These are phyloP conservation scores for Spea multiplicata DNA, from an alignment of 2,113 vertebrate species.

Conservation along the genomic window DNA sequence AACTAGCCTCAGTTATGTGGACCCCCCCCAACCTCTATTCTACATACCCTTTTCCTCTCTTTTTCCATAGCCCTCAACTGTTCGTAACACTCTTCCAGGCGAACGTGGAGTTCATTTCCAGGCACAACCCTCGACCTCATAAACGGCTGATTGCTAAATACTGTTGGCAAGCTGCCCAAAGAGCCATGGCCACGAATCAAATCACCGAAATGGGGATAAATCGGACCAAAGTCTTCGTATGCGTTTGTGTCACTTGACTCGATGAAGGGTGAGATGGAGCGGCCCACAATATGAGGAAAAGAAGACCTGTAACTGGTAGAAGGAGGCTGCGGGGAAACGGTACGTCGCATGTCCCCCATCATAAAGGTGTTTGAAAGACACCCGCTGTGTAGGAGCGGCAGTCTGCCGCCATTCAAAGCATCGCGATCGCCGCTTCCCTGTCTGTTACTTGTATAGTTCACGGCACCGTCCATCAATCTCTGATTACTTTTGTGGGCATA, in stretches of 20 bases:
- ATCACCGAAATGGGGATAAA: slow-evolving; percentile 62
- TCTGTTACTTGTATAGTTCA: slow-evolving; percentile 58
- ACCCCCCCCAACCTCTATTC: background rate
- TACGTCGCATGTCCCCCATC: slow-evolving; percentile 62
- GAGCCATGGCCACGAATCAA: slow-evolving; percentile 59
- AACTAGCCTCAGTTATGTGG: background rate
- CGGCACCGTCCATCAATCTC: slow-evolving; percentile 60
- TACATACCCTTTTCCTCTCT: slow-evolving; percentile 76
- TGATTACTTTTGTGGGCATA: slow-evolving; percentile 60
- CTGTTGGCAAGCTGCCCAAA: slow-evolving; percentile 60
- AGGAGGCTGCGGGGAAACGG: slow-evolving; percentile 57
- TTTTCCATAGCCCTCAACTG: slow-evolving; percentile 76
- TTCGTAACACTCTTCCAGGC: slow-evolving; percentile 73
- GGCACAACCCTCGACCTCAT: slow-evolving; percentile 61
- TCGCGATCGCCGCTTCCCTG: slow-evolving; percentile 56
- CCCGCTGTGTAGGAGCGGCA: slow-evolving; percentile 50
- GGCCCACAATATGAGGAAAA: slow-evolving; percentile 52
- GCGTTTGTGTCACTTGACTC: slow-evolving; percentile 62
- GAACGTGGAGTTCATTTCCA: slow-evolving; percentile 67
- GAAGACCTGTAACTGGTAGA: slow-evolving; percentile 57
- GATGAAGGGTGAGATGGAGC: slow-evolving; percentile 59
- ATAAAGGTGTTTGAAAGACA: slow-evolving; percentile 58
- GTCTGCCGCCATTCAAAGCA: slow-evolving; percentile 40
- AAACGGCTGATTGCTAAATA: slow-evolving; percentile 63
- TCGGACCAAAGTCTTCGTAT: slow-evolving; percentile 58